Evolutionary conservation across 1,140 invertebrate species (phyloP).

Genomic region (Drosophila trapezifrons): DNA sequence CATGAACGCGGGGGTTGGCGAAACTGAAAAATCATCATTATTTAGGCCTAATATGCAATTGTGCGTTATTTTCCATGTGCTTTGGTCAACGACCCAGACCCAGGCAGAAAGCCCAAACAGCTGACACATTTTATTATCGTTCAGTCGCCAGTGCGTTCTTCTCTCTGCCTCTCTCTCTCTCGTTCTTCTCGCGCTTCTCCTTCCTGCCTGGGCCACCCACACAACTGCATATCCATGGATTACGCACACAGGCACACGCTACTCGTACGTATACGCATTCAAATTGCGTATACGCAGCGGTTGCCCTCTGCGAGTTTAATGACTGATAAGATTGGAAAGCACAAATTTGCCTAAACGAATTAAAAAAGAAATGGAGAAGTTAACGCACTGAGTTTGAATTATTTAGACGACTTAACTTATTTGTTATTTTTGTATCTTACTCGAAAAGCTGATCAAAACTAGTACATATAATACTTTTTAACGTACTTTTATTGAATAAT

Average conservation of each 20-base stretch:
- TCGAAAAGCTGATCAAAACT: too few species aligned
- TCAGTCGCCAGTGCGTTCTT: constrained; percentile 28
- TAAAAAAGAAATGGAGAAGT: constrained; percentile 15
- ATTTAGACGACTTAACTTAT: background rate
- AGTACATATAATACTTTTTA: too few species aligned
- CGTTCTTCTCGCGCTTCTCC: constrained; percentile 10
- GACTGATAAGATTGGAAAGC: constrained; percentile 67
- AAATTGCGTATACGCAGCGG: constrained; percentile 56
- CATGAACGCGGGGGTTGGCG: background rate
- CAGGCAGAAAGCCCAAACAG: constrained; percentile 49
- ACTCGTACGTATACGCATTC: constrained; percentile 41
- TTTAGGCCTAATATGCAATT: constrained; percentile 47
- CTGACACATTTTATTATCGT: constrained; percentile 66
- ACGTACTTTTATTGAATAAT: too few species aligned
- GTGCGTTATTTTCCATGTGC: constrained; percentile 43
- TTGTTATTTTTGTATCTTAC: too few species aligned
- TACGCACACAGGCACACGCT: constrained; percentile 13
- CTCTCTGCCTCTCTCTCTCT: background rate
- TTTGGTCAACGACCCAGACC: constrained; percentile 47
- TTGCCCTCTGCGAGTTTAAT: constrained; percentile 64
- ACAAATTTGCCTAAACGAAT: constrained; percentile 40
- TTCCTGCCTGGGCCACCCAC: constrained; percentile 38
- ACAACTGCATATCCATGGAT: constrained; percentile 10
- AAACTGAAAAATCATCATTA: constrained; percentile 67
- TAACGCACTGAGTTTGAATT: background rate